phyloP scores from a whole-genome alignment of 1,140 invertebrate genomes.

The Euura lappo region DNA sequence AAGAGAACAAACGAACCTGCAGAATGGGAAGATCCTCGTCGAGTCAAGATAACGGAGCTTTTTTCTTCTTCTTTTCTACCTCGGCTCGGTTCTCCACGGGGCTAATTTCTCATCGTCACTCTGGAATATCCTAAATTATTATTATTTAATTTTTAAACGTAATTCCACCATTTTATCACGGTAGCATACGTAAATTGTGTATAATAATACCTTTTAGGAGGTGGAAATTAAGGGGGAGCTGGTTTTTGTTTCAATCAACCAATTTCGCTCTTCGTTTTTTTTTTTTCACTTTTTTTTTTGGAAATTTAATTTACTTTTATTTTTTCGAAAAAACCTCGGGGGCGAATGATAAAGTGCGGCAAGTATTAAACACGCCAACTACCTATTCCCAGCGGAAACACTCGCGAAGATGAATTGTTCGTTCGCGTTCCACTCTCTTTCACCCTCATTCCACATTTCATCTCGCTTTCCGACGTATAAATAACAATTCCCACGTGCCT shows the following conservation, averaged over 20 bases:
- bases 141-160: no score
- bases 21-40: no score
- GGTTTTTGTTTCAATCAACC: background rate
- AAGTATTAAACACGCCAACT: background rate
- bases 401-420: background rate
- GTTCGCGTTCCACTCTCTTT: background rate
- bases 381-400: slow-evolving; percentile 1
- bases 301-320: background rate
- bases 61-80: no score
- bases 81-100: no score
- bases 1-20: slow-evolving; percentile 5
- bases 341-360: background rate
- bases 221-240: no score
- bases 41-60: no score
- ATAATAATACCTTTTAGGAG: no score
- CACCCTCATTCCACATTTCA: background rate
- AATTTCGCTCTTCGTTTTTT: background rate
- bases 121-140: no score
- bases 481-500: background rate
- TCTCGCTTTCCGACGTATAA: background rate
- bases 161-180: no score
- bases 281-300: background rate
- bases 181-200: no score
- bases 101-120: no score
- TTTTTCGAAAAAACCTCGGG: background rate